Percentiles rank a stretch among this genome's conserved stretches.
These are phyloP conservation scores for Melanerpes aurifrons DNA, from an alignment of 2,113 vertebrate species.

Conservation along the genomic window DNA sequence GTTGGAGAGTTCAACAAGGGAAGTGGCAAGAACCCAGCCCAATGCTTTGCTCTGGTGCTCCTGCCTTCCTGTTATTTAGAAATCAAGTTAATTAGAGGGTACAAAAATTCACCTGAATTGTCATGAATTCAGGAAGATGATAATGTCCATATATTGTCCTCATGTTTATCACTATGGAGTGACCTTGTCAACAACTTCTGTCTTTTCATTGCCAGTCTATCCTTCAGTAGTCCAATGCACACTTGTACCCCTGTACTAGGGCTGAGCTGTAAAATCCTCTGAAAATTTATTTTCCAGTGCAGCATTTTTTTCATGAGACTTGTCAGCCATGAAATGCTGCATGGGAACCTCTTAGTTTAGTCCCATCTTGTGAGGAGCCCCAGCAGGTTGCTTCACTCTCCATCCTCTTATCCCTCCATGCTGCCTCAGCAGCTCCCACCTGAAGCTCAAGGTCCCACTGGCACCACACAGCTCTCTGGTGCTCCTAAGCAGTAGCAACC, in stretches of 20 bases:
- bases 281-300: neutral
- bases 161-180: neutral
- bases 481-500: rapidly evolving
- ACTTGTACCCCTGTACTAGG: rapidly evolving
- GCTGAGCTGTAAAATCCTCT: neutral
- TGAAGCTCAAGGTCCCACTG: too few relatives aligned
- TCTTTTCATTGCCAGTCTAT: neutral
- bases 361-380: neutral
- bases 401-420: neutral
- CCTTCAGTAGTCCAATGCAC: rapidly evolving
- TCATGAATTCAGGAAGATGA: neutral
- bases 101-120: neutral
- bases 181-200: neutral
- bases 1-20: neutral
- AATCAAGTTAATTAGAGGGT: neutral
- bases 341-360: neutral
- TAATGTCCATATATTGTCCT: neutral
- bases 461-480: too few relatives aligned
- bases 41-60: neutral
- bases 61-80: neutral
- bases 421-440: neutral
- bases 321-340: neutral
- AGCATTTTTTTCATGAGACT: neutral
- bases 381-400: neutral
- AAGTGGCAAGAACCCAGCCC: neutral